Evolutionary conservation across 1,140 invertebrate species (phyloP).

Genomic region (Caenorhabditis remanei): DNA sequence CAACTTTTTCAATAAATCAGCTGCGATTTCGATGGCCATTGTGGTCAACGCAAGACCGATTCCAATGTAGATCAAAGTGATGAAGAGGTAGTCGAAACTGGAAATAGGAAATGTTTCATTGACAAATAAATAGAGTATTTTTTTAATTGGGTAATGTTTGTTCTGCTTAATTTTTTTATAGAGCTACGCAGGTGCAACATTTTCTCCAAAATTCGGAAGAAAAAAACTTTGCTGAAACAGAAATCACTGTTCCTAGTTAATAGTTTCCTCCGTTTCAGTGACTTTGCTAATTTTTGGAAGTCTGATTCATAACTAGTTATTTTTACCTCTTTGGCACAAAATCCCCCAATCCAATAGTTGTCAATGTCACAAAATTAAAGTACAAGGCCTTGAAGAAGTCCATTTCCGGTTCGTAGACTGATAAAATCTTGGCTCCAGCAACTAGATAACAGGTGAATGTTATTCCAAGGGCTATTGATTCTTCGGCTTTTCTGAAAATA

Average conservation of each 20-base stretch:
- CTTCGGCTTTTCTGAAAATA: slow-evolving; percentile 56
- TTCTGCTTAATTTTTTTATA: no score
- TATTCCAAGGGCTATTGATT: slow-evolving; percentile 66
- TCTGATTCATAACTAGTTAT: no score
- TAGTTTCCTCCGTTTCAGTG: no score
- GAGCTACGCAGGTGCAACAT: no score
- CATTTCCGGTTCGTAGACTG: slow-evolving; percentile 74
- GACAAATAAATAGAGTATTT: background rate
- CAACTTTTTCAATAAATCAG: slow-evolving; percentile 71
- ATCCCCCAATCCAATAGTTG: slow-evolving; percentile 74
- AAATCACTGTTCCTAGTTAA: no score
- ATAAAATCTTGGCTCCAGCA: slow-evolving; percentile 67
- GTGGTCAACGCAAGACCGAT: slow-evolving; percentile 73
- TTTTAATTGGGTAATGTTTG: background rate
- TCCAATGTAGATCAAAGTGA: slow-evolving; percentile 73
- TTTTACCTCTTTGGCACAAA: slow-evolving; percentile 72
- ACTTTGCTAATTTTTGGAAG: no score
- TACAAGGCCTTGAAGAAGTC: slow-evolving; percentile 75
- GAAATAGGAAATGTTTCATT: background rate
- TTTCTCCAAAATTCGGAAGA: no score
- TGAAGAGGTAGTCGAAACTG: slow-evolving; percentile 69
- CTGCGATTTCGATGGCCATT: slow-evolving; percentile 75
- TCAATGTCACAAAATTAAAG: slow-evolving; percentile 76
- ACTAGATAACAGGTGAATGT: slow-evolving; percentile 70
- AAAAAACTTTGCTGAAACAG: no score